A percentile compares a stretch with the other conserved stretches of the same genome.
These are phyloP conservation scores for Cataglyphis altisquamis DNA, from an alignment of 2,888 invertebrate genomes.

Conservation along the genomic window DNA sequence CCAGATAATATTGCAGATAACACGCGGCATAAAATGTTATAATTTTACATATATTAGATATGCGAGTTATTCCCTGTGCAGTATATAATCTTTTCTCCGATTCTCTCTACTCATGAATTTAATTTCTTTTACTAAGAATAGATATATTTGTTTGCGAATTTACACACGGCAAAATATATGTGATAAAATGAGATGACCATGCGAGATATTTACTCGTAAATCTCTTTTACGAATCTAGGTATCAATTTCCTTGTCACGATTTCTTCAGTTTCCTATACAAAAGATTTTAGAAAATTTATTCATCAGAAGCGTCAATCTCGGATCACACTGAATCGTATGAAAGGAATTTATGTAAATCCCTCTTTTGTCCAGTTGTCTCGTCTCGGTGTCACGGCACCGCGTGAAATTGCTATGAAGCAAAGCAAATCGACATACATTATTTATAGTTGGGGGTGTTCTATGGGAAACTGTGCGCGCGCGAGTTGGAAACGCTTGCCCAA, in stretches of 20 bases:
- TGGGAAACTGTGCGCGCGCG: conserved; percentile 70
- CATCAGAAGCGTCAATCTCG: conserved; percentile 8
- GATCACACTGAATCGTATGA: conserved; percentile 12
- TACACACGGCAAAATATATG: background rate
- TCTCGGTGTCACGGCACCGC: conserved; percentile 43
- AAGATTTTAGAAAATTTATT: background rate
- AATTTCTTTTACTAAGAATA: conserved; percentile 36
- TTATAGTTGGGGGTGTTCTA: conserved; percentile 54
- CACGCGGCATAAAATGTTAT: conserved; percentile 51
- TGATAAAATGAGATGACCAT: conserved; percentile 28
- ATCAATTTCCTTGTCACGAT: background rate
- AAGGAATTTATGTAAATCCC: conserved; percentile 52
- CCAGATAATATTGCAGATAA: conserved; percentile 18
- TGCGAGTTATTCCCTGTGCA: conserved; percentile 40
- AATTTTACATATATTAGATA: conserved; percentile 64
- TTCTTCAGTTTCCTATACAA: conserved; percentile 9
- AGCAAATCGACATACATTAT: conserved; percentile 58
- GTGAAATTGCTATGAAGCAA: conserved; percentile 44
- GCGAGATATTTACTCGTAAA: conserved; percentile 33
- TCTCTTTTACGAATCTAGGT: background rate
- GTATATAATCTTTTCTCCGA: conserved; percentile 7
- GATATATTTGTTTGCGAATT: background rate
- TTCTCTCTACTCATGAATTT: conserved; percentile 55
- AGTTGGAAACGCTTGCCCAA: conserved; percentile 3
- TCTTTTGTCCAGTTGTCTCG: conserved; percentile 46